phyloP scores from a whole-genome alignment of 2,113 vertebrate genomes.

The Isurus oxyrinchus region DNA sequence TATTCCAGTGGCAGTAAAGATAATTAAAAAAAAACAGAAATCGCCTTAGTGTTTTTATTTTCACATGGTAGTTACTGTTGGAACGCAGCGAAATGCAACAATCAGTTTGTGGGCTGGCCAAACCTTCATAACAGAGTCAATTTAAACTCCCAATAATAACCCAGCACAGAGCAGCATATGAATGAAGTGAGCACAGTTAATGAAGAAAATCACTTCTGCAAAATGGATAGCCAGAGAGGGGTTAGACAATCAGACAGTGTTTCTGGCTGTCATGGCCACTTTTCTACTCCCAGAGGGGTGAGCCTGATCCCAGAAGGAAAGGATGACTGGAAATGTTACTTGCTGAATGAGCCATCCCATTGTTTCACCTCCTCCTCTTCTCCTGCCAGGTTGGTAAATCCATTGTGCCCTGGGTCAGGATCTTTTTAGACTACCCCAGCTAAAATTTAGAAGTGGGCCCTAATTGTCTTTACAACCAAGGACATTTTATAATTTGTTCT shows the following conservation, averaged over 20 bases:
- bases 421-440: not conserved
- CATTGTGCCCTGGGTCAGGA: not conserved
- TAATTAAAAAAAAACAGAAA: not conserved
- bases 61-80: not conserved
- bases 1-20: not conserved
- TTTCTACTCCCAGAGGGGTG: not conserved
- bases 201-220: not conserved
- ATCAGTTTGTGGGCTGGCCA: not conserved
- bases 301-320: not conserved
- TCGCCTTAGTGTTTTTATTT: not conserved
- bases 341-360: not conserved
- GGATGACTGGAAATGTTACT: not conserved
- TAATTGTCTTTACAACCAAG: not conserved
- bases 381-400: not conserved
- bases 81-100: not conserved
- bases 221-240: not conserved
- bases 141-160: not conserved
- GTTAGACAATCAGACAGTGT: not conserved
- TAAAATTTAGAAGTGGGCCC: not conserved
- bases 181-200: not conserved
- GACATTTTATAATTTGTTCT: not conserved
- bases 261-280: not conserved
- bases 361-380: not conserved
- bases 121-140: not conserved
- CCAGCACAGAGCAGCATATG: not conserved